Conservation (phyloP, 2,797 vertebrate genomes). For the Mus caroli region DNA sequence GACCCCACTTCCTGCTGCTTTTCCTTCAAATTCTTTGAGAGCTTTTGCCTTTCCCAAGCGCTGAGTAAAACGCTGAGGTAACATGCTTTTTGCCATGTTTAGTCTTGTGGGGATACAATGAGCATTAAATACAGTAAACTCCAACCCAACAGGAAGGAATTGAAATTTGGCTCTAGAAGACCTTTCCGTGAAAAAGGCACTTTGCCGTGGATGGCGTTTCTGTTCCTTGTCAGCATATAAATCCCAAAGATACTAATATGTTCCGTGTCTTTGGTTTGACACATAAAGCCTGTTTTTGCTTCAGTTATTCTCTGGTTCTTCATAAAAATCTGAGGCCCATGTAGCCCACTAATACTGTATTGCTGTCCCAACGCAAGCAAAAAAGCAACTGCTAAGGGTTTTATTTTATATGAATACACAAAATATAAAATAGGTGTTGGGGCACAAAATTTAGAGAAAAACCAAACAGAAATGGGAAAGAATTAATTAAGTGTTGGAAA, state of each 20-base stretch:
- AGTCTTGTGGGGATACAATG: background rate
- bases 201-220: slow-evolving; percentile 20
- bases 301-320: slow-evolving; percentile 64
- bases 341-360: slow-evolving; percentile 52
- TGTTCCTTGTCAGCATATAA: slow-evolving; percentile 76
- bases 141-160: slow-evolving; percentile 63
- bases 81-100: background rate
- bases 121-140: slow-evolving; percentile 28
- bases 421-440: background rate
- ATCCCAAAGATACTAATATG: slow-evolving; percentile 74
- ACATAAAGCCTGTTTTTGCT: slow-evolving; percentile 80
- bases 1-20: background rate
- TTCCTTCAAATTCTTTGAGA: background rate
- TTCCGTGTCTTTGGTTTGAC: slow-evolving; percentile 70
- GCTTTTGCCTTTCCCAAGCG: background rate
- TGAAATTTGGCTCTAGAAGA: slow-evolving; percentile 48
- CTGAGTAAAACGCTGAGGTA: slow-evolving; percentile 25
- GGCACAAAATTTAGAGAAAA: background rate
- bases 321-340: slow-evolving; percentile 77
- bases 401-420: slow-evolving; percentile 71
- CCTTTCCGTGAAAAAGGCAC: slow-evolving; percentile 51
- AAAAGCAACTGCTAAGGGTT: slow-evolving; percentile 65
- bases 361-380: slow-evolving; percentile 73
- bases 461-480: slow-evolving; percentile 1
- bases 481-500: slow-evolving; percentile 62